Base-by-base conservation (phyloP, 2,797 vertebrate species). In the Acanthurus lineatus region DNA sequence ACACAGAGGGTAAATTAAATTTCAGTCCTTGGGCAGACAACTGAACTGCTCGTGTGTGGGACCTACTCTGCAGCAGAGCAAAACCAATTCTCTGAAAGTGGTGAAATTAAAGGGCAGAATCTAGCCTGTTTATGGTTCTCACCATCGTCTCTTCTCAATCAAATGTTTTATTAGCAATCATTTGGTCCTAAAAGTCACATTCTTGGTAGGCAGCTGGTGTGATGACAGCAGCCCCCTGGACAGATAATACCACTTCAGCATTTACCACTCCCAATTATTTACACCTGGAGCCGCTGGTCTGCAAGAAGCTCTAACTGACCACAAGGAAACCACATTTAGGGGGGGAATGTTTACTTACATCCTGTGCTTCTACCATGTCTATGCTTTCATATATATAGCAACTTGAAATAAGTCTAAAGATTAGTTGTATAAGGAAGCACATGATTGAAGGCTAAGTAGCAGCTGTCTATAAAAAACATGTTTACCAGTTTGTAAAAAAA, bases 141-240 rank as follows among this genome's bases (percentile, higher is more conserved):
- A 92, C 91, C 91, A 89, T 90, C 81, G 89, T 87, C 90, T 92
- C 88, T 92, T 94, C 94, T 96, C 94, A 95, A 95, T 95, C 94
- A 95, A 94, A 95, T 88, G 91, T 94, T 96, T 96, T 95, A 96
- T 94, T 95, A 93, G 94, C 95, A 94, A 95, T 96, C 92, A 95
- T 95, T 95, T 85, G 91, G 90, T 92, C 91, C 92, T 94, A 92
- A 94, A 95, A 93, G 93, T 94, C 91, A 86, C 87, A 87, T 81
- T 86, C 79, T 84, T 84, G 72, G 86, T 74, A 86, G 86, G 88
- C 69, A 86, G 84, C 74, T 66, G 56, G 73, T 70, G 79, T 62
- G 87, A 83, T 89, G 86, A 92, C 87, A 90, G 82, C 82, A 89
- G 80, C 81, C 45, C 32, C 60, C 85, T 87, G 77, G 79, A 90